Evolutionary conservation across 2,113 vertebrate genomes (phyloP).

Genomic region (Phasianus colchicus): DNA sequence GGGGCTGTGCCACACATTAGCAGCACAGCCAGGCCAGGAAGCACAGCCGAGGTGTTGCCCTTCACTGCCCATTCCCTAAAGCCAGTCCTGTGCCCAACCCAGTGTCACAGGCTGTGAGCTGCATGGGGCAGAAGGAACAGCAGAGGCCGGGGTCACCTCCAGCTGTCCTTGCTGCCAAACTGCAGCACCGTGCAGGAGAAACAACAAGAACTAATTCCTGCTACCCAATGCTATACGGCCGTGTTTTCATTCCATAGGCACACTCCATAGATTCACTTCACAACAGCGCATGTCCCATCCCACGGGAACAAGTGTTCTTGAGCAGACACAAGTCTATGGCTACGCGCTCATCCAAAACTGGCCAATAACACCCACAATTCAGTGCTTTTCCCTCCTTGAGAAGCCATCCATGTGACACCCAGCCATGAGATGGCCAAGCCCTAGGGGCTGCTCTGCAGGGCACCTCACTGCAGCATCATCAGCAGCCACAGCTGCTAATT

Average conservation of each 20-base stretch:
- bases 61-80: fast-evolving
- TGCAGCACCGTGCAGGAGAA: background rate
- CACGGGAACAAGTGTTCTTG: background rate
- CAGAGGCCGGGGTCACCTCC: background rate
- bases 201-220: background rate
- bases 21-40: background rate
- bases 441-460: background rate
- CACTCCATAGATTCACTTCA: too few relatives aligned
- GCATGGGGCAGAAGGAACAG: background rate
- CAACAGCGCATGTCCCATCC: background rate
- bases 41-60: background rate
- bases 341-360: background rate
- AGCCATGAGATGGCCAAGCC: background rate
- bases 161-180: background rate
- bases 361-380: background rate
- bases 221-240: fast-evolving
- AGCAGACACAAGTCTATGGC: background rate
- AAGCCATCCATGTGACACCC: background rate
- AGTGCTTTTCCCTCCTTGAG: fast-evolving
- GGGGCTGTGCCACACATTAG: background rate
- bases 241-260: background rate
- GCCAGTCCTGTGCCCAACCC: background rate
- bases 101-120: fast-evolving
- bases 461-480: background rate
- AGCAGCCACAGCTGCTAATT: background rate